Conservation (phyloP, 2,888 invertebrate genomes). For the Idaea aversata region DNA sequence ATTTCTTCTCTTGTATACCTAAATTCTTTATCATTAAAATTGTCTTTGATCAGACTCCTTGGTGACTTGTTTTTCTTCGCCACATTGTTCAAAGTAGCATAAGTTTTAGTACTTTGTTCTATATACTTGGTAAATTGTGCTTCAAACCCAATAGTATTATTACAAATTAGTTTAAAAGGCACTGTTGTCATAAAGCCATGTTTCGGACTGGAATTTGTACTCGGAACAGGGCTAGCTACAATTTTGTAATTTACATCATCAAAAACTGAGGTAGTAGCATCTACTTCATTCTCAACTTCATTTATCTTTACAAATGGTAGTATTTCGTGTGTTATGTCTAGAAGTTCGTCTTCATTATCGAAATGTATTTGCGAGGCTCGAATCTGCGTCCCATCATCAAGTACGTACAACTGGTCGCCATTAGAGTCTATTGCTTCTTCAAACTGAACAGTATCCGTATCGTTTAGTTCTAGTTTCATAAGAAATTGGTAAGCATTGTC, state of each 20-base stretch:
- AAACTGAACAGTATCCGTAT: slow-evolving; percentile 14
- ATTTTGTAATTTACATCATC: slow-evolving; percentile 57
- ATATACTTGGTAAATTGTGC: slow-evolving; percentile 66
- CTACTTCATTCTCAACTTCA: slow-evolving; percentile 40
- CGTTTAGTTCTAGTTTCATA: slow-evolving; percentile 48
- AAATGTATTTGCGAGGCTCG: slow-evolving; percentile 74
- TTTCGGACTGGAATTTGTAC: slow-evolving; percentile 51
- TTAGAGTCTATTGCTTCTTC: slow-evolving; percentile 44
- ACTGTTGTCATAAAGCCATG: slow-evolving; percentile 59
- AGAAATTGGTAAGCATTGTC: slow-evolving; percentile 70
- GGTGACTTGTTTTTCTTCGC: slow-evolving; percentile 56
- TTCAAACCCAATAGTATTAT: slow-evolving; percentile 62
- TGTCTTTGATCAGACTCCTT: slow-evolving; percentile 50
- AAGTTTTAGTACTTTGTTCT: slow-evolving; percentile 54
- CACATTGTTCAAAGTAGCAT: slow-evolving; percentile 50
- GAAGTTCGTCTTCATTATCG: slow-evolving; percentile 65
- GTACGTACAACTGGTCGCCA: slow-evolving; percentile 57
- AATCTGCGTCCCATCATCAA: slow-evolving; percentile 73
- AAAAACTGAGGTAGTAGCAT: slow-evolving; percentile 29
- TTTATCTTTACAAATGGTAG: slow-evolving; percentile 65
- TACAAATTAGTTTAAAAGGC: slow-evolving; percentile 67
- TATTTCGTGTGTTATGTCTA: slow-evolving; percentile 61
- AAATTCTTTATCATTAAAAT: slow-evolving; percentile 46
- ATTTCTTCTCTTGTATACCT: slow-evolving; percentile 64
- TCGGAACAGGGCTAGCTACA: slow-evolving; percentile 57